Percentiles rank a stretch among this genome's conserved stretches.
Evolutionary conservation across 2,797 vertebrate genomes (phyloP).

Genomic region (Prunella strophiata): DNA sequence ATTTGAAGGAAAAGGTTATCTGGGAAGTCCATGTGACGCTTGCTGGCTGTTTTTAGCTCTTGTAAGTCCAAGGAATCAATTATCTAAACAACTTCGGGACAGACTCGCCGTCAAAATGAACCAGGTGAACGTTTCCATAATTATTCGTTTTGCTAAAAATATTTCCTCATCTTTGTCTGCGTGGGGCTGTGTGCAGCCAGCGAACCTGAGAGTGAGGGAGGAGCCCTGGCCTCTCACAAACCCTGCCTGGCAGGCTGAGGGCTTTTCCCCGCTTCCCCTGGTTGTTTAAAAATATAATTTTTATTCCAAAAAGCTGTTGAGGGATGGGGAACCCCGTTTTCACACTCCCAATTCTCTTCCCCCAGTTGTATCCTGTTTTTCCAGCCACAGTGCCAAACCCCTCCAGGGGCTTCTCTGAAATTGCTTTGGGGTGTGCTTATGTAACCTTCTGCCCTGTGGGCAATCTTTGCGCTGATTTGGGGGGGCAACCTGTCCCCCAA

Average conservation of each 20-base stretch:
- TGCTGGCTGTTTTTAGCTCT: conserved; percentile 22
- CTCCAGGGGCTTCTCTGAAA: rapidly evolving
- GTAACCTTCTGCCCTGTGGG: rapidly evolving
- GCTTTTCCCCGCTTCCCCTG: not conserved
- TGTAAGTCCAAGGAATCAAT: conserved; percentile 58
- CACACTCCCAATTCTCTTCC: not conserved
- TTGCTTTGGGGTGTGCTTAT: rapidly evolving
- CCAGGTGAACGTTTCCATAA: too few relatives aligned
- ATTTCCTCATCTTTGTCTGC: conserved; percentile 5
- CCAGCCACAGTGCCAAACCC: rapidly evolving
- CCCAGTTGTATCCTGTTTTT: rapidly evolving
- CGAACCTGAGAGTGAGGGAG: not conserved
- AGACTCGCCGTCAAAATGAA: too few relatives aligned
- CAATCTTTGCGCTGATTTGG: not conserved
- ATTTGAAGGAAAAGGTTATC: conserved; percentile 49
- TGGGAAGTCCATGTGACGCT: not conserved
- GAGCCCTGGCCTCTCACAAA: not conserved
- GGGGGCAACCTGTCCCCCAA: rapidly evolving
- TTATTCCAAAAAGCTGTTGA: rapidly evolving
- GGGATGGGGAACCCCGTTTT: not conserved
- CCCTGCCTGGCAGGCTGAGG: not conserved
- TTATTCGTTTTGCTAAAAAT: conserved; percentile 36
- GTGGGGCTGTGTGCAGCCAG: not conserved
- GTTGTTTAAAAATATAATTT: not conserved
- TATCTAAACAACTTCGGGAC: conserved; percentile 43